Evolutionary conservation across 2,797 vertebrate species (phyloP).

Genomic region (Hydrophis major): DNA sequence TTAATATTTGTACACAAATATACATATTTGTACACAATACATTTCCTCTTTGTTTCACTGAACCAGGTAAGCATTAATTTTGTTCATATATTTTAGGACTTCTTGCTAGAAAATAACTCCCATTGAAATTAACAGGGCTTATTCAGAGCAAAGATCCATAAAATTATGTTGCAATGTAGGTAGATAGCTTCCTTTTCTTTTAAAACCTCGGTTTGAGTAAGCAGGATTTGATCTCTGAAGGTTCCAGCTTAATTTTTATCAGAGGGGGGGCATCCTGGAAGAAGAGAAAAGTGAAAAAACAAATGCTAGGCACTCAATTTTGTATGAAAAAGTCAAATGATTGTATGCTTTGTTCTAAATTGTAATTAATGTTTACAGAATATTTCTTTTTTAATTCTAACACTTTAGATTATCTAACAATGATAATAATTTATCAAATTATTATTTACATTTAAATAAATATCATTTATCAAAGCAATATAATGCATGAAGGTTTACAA

Average conservation of each 20-base stretch:
- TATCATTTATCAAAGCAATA: not conserved
- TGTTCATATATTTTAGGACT: not conserved
- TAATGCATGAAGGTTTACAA: not conserved
- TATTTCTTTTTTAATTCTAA: not conserved
- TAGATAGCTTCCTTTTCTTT: not conserved
- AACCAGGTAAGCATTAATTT: not conserved
- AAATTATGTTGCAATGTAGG: not conserved
- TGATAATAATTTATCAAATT: not conserved
- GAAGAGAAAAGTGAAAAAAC: not conserved
- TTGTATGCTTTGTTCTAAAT: not conserved
- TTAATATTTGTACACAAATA: not conserved
- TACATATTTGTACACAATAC: not conserved
- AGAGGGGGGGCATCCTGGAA: not conserved
- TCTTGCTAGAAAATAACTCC: not conserved
- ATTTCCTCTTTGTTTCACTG: not conserved
- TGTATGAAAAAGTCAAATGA: not conserved
- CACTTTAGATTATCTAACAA: not conserved
- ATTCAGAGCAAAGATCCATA: not conserved
- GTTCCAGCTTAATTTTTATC: not conserved
- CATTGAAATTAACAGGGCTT: not conserved
- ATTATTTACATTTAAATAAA: no score
- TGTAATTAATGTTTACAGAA: not conserved
- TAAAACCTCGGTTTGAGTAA: not conserved
- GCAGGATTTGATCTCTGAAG: not conserved
- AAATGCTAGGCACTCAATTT: not conserved